phyloP scores from a whole-genome alignment of 2,888 invertebrate species.

The Tribolium freemani region DNA sequence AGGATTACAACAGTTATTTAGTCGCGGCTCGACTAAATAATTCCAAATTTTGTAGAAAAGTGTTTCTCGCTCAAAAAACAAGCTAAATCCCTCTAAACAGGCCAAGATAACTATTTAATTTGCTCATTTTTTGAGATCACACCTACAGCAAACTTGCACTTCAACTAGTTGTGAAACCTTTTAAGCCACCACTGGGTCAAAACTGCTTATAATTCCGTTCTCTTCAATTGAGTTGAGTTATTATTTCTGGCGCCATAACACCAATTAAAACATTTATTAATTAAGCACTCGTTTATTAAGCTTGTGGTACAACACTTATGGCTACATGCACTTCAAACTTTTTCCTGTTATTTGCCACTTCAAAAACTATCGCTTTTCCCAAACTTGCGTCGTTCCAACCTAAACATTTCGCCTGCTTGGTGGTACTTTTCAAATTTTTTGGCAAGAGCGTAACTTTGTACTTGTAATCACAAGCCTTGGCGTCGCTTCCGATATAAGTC shows the following conservation, averaged over 20 bases:
- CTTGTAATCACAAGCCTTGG: slow-evolving; percentile 51
- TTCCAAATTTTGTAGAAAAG: no score
- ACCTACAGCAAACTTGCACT: no score
- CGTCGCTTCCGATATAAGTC: slow-evolving; percentile 55
- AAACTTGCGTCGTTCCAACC: slow-evolving; percentile 45
- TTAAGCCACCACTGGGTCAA: no score
- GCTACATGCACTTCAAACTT: neutral
- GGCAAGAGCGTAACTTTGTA: slow-evolving; percentile 51
- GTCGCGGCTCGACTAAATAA: no score
- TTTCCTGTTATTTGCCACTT: slow-evolving; percentile 2
- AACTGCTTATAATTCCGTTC: slow-evolving; percentile 10
- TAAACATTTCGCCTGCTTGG: slow-evolving; percentile 33
- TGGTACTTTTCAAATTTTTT: slow-evolving; percentile 17
- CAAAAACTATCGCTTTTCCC: slow-evolving; percentile 25
- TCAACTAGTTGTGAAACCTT: no score
- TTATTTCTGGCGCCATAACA: slow-evolving; percentile 34
- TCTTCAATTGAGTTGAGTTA: slow-evolving; percentile 13
- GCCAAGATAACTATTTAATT: no score
- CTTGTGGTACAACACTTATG: neutral
- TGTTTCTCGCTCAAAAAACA: no score
- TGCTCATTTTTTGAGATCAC: no score
- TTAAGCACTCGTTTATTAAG: neutral
- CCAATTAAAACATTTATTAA: slow-evolving; percentile 13
- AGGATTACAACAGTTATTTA: no score
- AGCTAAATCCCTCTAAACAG: no score